Base-by-base conservation (phyloP, 2,888 invertebrate species). In the Iselma pallidipennis region DNA sequence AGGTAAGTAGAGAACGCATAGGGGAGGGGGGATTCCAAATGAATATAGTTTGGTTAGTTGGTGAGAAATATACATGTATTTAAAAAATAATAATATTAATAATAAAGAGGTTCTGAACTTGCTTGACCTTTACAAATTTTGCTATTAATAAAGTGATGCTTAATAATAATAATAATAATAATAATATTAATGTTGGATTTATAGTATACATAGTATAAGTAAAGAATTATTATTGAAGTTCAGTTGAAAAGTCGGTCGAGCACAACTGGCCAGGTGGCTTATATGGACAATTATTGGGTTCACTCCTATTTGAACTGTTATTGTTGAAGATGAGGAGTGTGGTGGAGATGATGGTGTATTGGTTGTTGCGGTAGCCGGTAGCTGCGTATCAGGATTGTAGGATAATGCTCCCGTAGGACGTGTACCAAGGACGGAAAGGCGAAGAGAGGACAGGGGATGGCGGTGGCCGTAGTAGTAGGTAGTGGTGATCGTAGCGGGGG, bases 341-440 rank as follows among this genome's bases (percentile, higher is more conserved):
- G 57, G 61, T 45, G 58, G 62, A 62, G 62, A 55, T 55, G 62
- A 58, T 37, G 37, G 61, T 48, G 60, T 49, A 57, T 55, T 57
- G 59, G 62, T 61, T 57, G 58, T 67, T 73, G 71, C 66, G 66
- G 71, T 70, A 72, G 67, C 67, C 69, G 69, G 69, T 69, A 66
- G 71, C 68, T 62, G 66, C 64, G 64, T 65, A 69, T 72, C 71
- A 67, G 74, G 72, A 72, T 76, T 71, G 70, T 69, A 75, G 75
- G 76, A 70, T 76, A 76, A 75, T 76, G 76, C 75, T 74, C 76
- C 73, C 75, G 69, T 57, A 65, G 68, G 69, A 71, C 66, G 63
- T 62, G 49, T 69, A 66, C 57, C 61, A 66, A 69, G 71, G 69
- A 65, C 55, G 61, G 59, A 16, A 37, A 37, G 37, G 9, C 16